Evolutionary conservation across 2,888 invertebrate species (phyloP), one percentile per base, ranked within the genome.

Genomic region (Eremobia ochroleuca): DNA sequence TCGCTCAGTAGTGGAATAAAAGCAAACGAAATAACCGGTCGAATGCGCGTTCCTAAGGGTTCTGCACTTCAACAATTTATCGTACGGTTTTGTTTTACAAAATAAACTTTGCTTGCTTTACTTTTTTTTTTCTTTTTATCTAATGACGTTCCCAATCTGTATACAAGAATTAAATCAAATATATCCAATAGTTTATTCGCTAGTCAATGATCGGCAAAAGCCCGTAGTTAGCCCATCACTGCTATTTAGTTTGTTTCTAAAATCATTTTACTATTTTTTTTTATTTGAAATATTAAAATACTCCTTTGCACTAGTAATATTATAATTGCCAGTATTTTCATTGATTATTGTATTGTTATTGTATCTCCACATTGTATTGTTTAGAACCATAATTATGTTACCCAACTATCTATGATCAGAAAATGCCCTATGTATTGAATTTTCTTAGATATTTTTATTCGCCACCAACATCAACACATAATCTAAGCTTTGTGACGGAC

Each of bases 1-100:
- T 73, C 40, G 31, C 64, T 80, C 9, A 65, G 58, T 40, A 18
- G 25, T 49, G 72, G 15, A 58, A 77, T 40, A 49, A 77, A 73
- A 73, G 43, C 49, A 59, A 43, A 28, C 2, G 2, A 58, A 74
- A 59, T 46, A 72, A 67, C n/a, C 4, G 15, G 46, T 73, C n/a
- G 55, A 62, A 61, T 40, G n/a, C 0, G 18, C 62, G 0, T 40
- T 43, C 21, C 43, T 62, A 18, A 21, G 3, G 79, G 66, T 82
- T 79, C 66, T 31, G 49, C 34, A 31, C 25, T 31, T 49, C 9
- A 68, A 5, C 8, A 15, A 46, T 25, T 25, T 66, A 31, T 31
- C 28, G 0, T 31, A 15, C 66, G 4, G 15, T 31, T 25, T 28
- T 25, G 46, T 28, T 43, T 43, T 43, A 3, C 11, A 65, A 43